Base-by-base conservation (phyloP, 92 coral and sea anemone genomes). In the Epizoanthus ramosus region DNA sequence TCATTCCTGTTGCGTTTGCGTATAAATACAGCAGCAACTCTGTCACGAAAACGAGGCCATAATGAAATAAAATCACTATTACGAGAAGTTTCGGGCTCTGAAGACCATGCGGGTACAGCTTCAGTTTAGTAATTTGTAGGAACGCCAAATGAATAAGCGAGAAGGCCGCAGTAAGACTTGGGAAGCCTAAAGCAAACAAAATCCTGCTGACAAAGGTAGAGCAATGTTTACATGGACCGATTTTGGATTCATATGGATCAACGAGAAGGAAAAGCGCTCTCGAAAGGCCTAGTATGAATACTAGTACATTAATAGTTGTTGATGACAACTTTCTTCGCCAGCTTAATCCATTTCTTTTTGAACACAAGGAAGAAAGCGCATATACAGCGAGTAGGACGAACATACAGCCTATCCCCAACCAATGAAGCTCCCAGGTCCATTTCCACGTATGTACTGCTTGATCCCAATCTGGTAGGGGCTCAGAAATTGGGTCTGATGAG, bases 151-250 rank as follows among this genome's bases (percentile, higher is more conserved):
- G 88, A 45, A 85, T 85, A 19, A 85, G 74, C 39, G 88, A 75
- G 79, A 85, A 85, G 75, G 83, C 88, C 35, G 88, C 88, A 17
- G 72, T 76, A 19, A 85, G 88, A 25, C 88, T 66, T 76, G 88
- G 84, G 57, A 75, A 76, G 8, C 88, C 88, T 14, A 85, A 16
- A 41, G 77, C 83, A 31, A 75, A 85, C 69, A 85, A 70, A 23
- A 75, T 37, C 28, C 79, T 39, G 19, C 79, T 31, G 35, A 85
- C 4, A 67, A 76, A 74, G 5, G 56, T 41, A 31, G 88, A 81
- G 12, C 75, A 75, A 12, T 75, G 75, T 13, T 75, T 35, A 3
- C 83, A 73, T 33, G 57, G 37, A n/a, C 71, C 88, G 22, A 85
- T 68, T 16, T 75, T 28, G 31, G 71, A 65, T 57, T 75, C 88